Conservation (phyloP, 1,140 invertebrate species). For the Drosophila grimshawi region DNA sequence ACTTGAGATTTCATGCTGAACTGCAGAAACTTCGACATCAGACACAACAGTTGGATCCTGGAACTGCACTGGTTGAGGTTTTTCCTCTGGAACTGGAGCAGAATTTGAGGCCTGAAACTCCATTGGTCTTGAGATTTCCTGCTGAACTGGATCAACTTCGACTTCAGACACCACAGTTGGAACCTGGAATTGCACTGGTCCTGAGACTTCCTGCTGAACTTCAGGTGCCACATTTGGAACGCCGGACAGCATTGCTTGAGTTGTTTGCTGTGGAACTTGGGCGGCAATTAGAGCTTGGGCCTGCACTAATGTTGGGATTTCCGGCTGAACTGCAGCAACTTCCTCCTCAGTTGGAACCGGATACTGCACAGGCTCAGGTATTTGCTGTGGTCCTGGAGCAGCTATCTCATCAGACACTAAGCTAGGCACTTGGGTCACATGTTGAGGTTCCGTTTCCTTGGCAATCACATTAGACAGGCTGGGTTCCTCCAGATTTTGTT, state of each 20-base stretch:
- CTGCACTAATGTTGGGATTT: no score
- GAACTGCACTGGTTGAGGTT: not conserved
- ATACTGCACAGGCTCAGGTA: not conserved
- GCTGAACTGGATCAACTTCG: conserved; percentile 1
- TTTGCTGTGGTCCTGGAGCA: not conserved
- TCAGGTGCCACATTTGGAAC: not conserved
- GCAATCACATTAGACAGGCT: conserved; percentile 7
- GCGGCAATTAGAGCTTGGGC: no score
- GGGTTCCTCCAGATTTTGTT: conserved; percentile 9
- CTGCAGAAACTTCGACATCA: not conserved
- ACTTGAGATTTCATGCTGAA: not conserved
- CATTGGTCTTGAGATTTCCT: not conserved
- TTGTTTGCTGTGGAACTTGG: not conserved
- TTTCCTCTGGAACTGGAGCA: not conserved
- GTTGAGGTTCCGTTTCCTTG: not conserved
- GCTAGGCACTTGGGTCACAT: not conserved
- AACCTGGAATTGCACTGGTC: not conserved
- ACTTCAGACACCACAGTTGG: not conserved
- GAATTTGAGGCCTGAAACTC: no score
- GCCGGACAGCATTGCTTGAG: not conserved
- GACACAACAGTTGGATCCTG: not conserved
- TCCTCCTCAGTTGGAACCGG: not conserved
- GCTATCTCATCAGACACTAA: not conserved
- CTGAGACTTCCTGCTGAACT: not conserved
- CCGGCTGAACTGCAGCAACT: not conserved